phyloP scores from a whole-genome alignment of 2,888 invertebrate species.

The Heliconius aoede region DNA sequence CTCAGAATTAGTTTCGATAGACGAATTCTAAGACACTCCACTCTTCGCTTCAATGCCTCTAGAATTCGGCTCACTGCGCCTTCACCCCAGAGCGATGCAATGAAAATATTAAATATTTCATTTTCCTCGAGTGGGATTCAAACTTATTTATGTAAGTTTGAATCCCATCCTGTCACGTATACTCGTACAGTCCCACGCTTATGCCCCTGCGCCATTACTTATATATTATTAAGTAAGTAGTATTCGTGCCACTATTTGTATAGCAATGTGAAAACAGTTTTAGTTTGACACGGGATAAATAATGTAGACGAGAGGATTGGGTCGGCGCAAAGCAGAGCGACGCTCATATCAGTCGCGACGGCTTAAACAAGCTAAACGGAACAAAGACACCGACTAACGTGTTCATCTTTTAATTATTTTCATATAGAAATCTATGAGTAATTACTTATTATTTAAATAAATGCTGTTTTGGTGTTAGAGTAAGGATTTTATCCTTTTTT shows the following conservation, averaged over 20 bases:
- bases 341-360: slow-evolving; percentile 54
- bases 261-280: slow-evolving; percentile 37
- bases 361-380: slow-evolving; percentile 53
- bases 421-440: neutral
- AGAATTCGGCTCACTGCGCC: too few species aligned
- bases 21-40: too few species aligned
- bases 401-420: slow-evolving; percentile 23
- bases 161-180: too few species aligned
- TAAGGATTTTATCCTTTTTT: too few species aligned
- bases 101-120: too few species aligned
- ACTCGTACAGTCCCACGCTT: too few species aligned
- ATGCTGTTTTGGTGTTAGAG: neutral
- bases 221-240: neutral
- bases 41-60: too few species aligned
- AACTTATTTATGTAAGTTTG: too few species aligned
- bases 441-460: neutral
- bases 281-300: slow-evolving; percentile 58
- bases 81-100: too few species aligned
- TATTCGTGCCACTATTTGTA: neutral
- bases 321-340: slow-evolving; percentile 54
- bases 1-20: too few species aligned
- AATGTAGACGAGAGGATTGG: slow-evolving; percentile 57
- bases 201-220: too few species aligned
- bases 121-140: too few species aligned
- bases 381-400: slow-evolving; percentile 32